A percentile compares a stretch with the other conserved stretches of the same genome.
Evolutionary conservation across 2,113 vertebrate genomes (phyloP).

Genomic region (Falcunculus frontatus): DNA sequence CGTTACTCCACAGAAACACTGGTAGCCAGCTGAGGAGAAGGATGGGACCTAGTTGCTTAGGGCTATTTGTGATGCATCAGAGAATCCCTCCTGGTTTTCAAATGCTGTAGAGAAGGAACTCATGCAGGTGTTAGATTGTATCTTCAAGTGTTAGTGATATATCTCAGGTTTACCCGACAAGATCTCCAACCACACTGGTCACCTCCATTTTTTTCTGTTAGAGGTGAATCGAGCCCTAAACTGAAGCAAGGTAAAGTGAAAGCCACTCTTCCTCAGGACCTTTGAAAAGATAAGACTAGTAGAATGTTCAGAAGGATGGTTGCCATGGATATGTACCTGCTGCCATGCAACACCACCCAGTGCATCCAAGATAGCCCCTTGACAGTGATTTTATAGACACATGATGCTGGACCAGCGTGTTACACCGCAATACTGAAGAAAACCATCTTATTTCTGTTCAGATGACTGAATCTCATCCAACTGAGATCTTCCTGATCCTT

Average conservation of each 20-base stretch:
- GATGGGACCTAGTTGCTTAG: neutral
- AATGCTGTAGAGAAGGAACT: neutral
- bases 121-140: neutral
- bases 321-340: neutral
- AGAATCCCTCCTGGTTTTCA: neutral
- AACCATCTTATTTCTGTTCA: neutral
- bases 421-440: neutral
- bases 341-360: neutral
- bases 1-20: neutral
- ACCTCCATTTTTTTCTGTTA: neutral
- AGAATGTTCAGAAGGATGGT: neutral
- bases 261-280: neutral
- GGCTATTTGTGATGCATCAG: neutral
- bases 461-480: neutral
- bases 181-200: neutral
- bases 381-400: neutral
- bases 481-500: neutral
- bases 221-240: neutral
- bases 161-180: neutral
- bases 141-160: neutral
- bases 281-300: neutral
- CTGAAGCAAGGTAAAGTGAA: neutral
- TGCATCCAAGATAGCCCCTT: neutral
- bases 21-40: neutral
- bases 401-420: neutral